phyloP scores from a whole-genome alignment of 2,797 vertebrate species.

The Micromesistius poutassou region DNA sequence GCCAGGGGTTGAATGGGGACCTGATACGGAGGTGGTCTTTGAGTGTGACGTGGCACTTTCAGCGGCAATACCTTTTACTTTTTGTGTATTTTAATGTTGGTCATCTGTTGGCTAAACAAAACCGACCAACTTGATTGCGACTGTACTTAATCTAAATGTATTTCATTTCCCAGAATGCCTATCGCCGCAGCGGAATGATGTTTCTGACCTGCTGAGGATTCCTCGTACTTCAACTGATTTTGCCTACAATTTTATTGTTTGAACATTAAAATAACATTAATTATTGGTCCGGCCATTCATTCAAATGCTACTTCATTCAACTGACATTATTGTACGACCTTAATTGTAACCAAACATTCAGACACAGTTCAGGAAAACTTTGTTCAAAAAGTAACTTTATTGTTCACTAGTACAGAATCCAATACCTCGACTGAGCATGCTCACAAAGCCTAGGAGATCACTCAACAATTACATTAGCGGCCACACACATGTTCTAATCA shows the following conservation, averaged over 20 bases:
- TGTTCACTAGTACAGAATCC: slow-evolving; percentile 57
- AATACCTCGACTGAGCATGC: slow-evolving; percentile 45
- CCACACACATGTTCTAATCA: neutral
- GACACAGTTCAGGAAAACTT: neutral
- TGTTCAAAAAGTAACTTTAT: slow-evolving; percentile 61
- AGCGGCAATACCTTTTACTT: too few species aligned
- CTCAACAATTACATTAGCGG: neutral
- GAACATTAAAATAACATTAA: neutral
- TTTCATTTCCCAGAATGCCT: slow-evolving; percentile 78
- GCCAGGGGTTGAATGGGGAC: neutral
- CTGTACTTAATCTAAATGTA: neutral
- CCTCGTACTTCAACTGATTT: neutral
- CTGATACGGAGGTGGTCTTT: too few species aligned
- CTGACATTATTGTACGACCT: neutral
- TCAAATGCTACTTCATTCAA: neutral
- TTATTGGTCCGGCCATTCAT: neutral
- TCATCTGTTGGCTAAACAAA: too few species aligned
- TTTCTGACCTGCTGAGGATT: slow-evolving; percentile 87
- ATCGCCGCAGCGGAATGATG: slow-evolving; percentile 85
- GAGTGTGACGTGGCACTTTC: too few species aligned
- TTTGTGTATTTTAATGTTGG: too few species aligned
- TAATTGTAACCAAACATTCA: neutral
- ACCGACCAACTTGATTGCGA: too few species aligned
- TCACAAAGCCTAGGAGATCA: slow-evolving; percentile 34
- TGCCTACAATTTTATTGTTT: slow-evolving; percentile 14